Evolutionary conservation across 2,113 vertebrate genomes (phyloP), one percentile per base, ranked within the genome.

Genomic region (Sinocyclocheilus rhinocerous): DNA sequence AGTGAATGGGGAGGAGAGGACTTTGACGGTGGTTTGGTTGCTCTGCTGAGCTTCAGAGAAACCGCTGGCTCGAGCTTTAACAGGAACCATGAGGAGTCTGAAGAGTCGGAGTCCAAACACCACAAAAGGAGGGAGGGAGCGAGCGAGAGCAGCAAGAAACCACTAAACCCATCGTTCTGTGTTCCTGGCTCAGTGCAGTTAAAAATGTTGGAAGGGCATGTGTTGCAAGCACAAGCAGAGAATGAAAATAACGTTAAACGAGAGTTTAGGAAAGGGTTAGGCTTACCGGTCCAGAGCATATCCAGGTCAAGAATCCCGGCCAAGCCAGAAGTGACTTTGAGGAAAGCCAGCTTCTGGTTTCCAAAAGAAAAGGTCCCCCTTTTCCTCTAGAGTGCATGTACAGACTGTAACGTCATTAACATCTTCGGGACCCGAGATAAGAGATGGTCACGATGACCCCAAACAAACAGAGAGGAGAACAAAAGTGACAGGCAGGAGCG

Each of bases 21-120:
- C 48, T 67, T 70, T 29, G 75, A 76, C 73, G 57, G 88, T 20
- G 84, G 86, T 86, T 75, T 77, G 88, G 88, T 84, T 65, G 69
- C 84, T 85, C 88, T 86, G 81, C 76, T 57, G 52, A 83, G 89
- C 86, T 85, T 81, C 84, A 84, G 70, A 87, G 85, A 88, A 91
- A 91, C 88, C 87, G 75, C 90, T 89, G 90, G 88, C 88, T 89
- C 76, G 67, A 87, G 88, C 87, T 89, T 88, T 87, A 89, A 90
- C 90, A 26, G 78, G 69, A 89, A 90, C 83, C 86, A 82, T 81
- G 39, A 86, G 88, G 84, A 86, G 80, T 86, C 89, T 81, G 84
- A 79, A 85, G 65, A 86, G 80, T 76, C 48, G 39, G 50, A 87
- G 83, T 89, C 85, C 90, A 90, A 86, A 87, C 86, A 85, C 88